These are phyloP conservation scores for Gandaritis pyraliata DNA, from an alignment of 2,888 invertebrate genomes.

Conservation along the genomic window DNA sequence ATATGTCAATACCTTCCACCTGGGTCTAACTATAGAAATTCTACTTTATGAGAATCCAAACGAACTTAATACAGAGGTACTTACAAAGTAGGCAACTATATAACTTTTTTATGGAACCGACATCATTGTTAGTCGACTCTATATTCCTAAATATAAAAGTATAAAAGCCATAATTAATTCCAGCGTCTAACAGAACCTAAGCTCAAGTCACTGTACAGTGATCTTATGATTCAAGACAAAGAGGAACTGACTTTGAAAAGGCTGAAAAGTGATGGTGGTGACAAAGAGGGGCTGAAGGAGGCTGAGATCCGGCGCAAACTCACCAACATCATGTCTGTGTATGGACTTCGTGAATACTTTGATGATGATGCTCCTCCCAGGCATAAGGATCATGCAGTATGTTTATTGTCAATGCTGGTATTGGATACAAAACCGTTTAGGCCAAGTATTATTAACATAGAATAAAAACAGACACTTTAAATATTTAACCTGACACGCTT, in stretches of 20 bases:
- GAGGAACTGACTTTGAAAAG: conserved; percentile 94
- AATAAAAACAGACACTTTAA: no score
- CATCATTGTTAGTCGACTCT: no score
- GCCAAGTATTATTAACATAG: no score
- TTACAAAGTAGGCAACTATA: no score
- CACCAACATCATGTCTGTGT: conserved; percentile 91
- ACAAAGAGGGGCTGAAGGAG: conserved; percentile 94
- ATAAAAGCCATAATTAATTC: conserved; percentile 34
- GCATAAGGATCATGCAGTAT: conserved; percentile 83
- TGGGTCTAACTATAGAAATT: no score
- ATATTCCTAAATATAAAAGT: no score
- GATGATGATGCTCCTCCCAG: conserved; percentile 87
- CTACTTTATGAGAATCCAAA: no score
- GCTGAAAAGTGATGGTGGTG: conserved; percentile 91
- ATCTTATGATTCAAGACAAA: conserved; percentile 96
- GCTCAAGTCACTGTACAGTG: conserved; percentile 93
- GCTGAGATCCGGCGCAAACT: conserved; percentile 91
- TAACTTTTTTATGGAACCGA: no score
- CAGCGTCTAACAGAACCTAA: conserved; percentile 93
- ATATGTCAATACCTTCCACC: no score
- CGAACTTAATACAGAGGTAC: no score
- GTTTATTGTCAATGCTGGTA: conserved; percentile 31
- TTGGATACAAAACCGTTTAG: no score
- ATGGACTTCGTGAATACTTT: conserved; percentile 91
- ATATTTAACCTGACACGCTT: no score